A percentile compares a stretch with the other conserved stretches of the same genome.
phyloP scores from a whole-genome alignment of 2,888 invertebrate species.

The Hirtodrosophila alboralis region DNA sequence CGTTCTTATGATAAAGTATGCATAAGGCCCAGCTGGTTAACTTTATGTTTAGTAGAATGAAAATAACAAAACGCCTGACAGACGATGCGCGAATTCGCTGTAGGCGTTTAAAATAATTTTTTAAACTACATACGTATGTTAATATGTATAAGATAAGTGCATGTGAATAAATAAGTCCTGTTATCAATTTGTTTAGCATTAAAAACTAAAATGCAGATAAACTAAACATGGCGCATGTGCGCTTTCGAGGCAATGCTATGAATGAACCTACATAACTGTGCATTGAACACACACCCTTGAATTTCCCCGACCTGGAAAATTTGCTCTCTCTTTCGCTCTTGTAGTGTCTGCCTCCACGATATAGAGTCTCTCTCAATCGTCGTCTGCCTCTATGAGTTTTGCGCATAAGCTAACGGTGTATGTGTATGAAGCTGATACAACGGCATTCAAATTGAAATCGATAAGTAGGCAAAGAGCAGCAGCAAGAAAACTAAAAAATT shows the following conservation, averaged over 20 bases:
- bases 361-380: constrained; percentile 4
- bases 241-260: constrained; percentile 12
- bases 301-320: constrained; percentile 2
- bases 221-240: constrained; percentile 34
- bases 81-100: no score
- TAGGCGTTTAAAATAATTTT: no score
- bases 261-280: constrained; percentile 29
- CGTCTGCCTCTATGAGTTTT: constrained; percentile 1
- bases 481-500: constrained; percentile 44
- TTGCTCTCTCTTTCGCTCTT: constrained; percentile 3
- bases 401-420: constrained; percentile 52
- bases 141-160: neutral
- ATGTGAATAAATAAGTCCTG: neutral
- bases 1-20: constrained; percentile 30
- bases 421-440: constrained; percentile 49
- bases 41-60: constrained; percentile 2
- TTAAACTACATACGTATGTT: no score
- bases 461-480: constrained; percentile 71
- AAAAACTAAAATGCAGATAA: neutral
- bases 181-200: constrained; percentile 9
- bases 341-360: constrained; percentile 2
- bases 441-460: constrained; percentile 75
- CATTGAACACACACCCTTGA: constrained; percentile 29
- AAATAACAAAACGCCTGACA: neutral
- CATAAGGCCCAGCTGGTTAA: constrained; percentile 1